Evolutionary conservation across 2,113 vertebrate species (phyloP).

Genomic region (Phyllopteryx taeniolatus): DNA sequence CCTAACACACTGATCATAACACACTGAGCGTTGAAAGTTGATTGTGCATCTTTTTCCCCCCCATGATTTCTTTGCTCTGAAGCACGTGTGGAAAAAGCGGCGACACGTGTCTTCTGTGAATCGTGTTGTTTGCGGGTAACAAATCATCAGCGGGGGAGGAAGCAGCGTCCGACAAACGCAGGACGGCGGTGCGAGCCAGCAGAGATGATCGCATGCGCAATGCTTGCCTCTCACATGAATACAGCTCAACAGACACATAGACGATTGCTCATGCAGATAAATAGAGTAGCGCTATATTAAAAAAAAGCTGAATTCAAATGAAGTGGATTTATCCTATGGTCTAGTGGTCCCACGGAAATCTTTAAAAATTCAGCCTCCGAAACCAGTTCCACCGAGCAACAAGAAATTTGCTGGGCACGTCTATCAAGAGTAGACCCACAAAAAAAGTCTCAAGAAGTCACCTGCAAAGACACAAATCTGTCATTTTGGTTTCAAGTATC

Average conservation of each 20-base stretch:
- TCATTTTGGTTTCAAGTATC: too few species aligned
- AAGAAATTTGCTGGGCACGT: background rate
- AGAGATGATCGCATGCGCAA: constrained; percentile 41
- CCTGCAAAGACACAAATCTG: too few species aligned
- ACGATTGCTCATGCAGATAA: background rate
- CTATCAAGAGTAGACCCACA: background rate
- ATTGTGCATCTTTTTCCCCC: constrained; percentile 21
- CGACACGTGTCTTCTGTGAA: constrained; percentile 59
- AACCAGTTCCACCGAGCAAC: background rate
- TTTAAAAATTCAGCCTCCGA: background rate
- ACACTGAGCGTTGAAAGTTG: constrained; percentile 62
- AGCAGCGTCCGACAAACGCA: constrained; percentile 37
- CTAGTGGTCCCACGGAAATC: background rate
- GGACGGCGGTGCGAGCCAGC: constrained; percentile 32
- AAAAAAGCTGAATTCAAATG: too few species aligned
- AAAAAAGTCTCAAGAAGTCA: background rate
- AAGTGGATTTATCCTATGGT: background rate
- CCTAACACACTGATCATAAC: too few species aligned
- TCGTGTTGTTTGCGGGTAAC: constrained; percentile 59
- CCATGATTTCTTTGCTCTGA: constrained; percentile 38
- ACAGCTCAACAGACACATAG: background rate
- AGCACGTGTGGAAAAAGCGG: constrained; percentile 51
- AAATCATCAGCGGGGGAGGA: constrained; percentile 52
- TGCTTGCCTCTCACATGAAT: background rate
- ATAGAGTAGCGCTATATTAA: too few species aligned